Base-by-base conservation (phyloP, 1,140 invertebrate genomes). In the Pissodes strobi region DNA sequence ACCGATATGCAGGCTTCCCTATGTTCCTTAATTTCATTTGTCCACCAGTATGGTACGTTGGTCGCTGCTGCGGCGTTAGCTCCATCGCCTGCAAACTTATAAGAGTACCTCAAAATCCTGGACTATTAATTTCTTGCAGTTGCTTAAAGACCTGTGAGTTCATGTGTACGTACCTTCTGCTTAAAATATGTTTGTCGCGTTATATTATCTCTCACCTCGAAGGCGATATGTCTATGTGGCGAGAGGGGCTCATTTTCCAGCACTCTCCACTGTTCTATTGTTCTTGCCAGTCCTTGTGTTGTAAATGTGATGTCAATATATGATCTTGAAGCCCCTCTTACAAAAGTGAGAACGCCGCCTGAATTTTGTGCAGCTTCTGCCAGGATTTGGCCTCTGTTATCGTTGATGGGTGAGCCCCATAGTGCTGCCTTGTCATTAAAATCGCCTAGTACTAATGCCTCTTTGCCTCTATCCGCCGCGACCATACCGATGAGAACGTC, bases 261-360 rank as follows among this genome's bases (percentile, higher is more conserved):
- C 4, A 22, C 27, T 12, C 4, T 25, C 37, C 53, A 56, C 9
- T 56, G 6, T 18, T 5, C 17, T 43, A 41, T 17, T 19, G 17
- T n/a, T 8, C 10, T 22, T n/a, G 53, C 22, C 2, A 56, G 12
- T 8, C 10, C 17, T 23, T 10, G 30, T 6, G 53, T 56, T 3
- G 37, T 21, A 17, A 56, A 56, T 8, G 53, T 56, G n/a, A 56
- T 17, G 17, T 56, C 53, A 22, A 56, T 56, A 19, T 56, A 22
- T 10, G n/a, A n/a, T n/a, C n/a, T 10, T n/a, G n/a, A n/a, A n/a
- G n/a, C n/a, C n/a, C n/a, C n/a, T n/a, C n/a, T n/a, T n/a, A n/a
- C 49, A 1, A 52, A 48, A 8, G 45, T 48, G 3, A 19, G 45
- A 19, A 18, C 12, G 2, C 22, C 55, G 4, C 15, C 41, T 30